Base-by-base conservation (phyloP, 1,140 invertebrate species). In the Drosophila parabipectinata region DNA sequence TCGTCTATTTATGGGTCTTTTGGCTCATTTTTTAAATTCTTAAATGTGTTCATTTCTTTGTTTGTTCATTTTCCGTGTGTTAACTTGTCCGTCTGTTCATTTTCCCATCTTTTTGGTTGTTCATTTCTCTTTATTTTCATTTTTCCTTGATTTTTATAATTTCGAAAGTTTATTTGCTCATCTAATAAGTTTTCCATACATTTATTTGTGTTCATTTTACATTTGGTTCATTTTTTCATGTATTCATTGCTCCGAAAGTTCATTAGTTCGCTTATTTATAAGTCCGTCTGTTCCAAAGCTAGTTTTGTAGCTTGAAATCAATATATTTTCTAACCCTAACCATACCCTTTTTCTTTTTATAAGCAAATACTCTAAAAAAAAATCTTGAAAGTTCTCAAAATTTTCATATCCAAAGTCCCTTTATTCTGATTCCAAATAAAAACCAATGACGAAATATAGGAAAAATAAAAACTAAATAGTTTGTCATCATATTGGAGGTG, bases 361-460 rank as follows among this genome's bases (percentile, higher is more conserved):
- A 18, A 18, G 15, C 37, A 39, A 39, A 39, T n/a, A 3, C 37
- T 39, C 21, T 1, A 21, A 21, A 21, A 21, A 21, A 21, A 3
- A 21, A 1, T 0, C 2, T 0, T 0, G 21, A 21, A 28, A 28
- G 26, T 7, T 7, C 26, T 28, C 5, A 28, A 28, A 5, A 28
- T 28, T 28, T 28, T 28, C 26, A 28, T 28, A 28, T 28, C 6
- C 26, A 28, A 6, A 7, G 4, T n/a, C 3, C 21, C 18, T 39
- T 18, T 32, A 39, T 24, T 39, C 24, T 30, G 50, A 0, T 78
- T 88, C 66, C 71, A 74, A 45, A 21, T 69, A 82, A 88, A 66
- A 57, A 41, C 53, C 72, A 21, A 63, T 75, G 68, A 68, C 77
- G 63, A 73, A 60, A 28, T 66, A 61, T 56, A 26, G 53, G 32